These are phyloP conservation scores for Umimayanthus chanpuru DNA, from an alignment of 92 coral and sea anemone genomes.

Conservation along the genomic window DNA sequence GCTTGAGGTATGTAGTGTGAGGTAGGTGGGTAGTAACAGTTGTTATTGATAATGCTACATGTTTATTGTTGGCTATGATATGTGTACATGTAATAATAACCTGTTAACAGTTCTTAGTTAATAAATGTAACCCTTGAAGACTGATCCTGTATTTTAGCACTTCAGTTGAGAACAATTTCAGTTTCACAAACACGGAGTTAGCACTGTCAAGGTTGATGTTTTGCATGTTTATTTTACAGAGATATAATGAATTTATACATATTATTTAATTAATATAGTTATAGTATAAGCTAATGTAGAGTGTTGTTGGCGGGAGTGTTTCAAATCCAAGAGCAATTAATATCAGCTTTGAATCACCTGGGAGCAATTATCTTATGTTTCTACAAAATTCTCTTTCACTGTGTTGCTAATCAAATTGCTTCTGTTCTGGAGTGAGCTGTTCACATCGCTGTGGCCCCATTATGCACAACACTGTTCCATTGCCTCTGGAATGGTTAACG, in stretches of 20 bases:
- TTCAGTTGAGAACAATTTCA: not conserved
- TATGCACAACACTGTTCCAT: constrained; percentile 5
- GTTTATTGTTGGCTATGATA: not conserved
- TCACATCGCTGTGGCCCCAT: not conserved
- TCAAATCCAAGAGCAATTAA: not conserved
- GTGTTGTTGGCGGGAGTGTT: constrained; percentile 31
- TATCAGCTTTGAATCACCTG: not conserved
- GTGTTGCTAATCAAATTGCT: not conserved
- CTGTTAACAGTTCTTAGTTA: too few relatives aligned
- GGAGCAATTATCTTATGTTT: not conserved
- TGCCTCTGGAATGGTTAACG: constrained; percentile 7
- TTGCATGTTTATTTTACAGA: not conserved
- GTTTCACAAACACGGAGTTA: not conserved
- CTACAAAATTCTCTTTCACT: not conserved
- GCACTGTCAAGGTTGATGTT: not conserved
- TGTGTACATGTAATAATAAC: not conserved
- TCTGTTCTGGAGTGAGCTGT: not conserved
- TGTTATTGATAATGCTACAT: too few relatives aligned
- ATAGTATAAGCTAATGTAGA: not conserved
- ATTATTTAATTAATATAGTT: not conserved
- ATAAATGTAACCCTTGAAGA: not conserved
- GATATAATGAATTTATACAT: not conserved
- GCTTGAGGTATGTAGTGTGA: constrained; percentile 44
- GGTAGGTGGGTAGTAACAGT: constrained; percentile 31
- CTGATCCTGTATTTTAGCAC: not conserved